These are phyloP conservation scores for Serrognathus titanus DNA, from an alignment of 2,888 invertebrate species.

Conservation along the genomic window DNA sequence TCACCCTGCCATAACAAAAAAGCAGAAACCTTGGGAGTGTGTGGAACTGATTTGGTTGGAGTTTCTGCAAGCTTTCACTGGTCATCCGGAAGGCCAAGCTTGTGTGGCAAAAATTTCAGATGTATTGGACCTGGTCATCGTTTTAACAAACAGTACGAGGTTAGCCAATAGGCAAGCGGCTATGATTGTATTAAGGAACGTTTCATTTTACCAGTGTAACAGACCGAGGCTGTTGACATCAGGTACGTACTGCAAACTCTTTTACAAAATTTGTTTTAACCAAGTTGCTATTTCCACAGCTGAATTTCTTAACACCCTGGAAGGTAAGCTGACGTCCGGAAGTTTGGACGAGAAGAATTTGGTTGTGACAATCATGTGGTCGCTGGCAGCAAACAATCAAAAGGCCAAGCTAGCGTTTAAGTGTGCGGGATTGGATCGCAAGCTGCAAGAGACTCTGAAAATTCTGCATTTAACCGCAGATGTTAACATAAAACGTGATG, in stretches of 20 bases:
- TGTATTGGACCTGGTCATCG: slow-evolving; percentile 43
- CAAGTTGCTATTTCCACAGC: slow-evolving; percentile 35
- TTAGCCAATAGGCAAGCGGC: slow-evolving; percentile 43
- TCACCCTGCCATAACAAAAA: slow-evolving; percentile 54
- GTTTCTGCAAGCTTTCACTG: slow-evolving; percentile 53
- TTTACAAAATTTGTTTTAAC: background rate
- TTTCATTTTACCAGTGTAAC: slow-evolving; percentile 55
- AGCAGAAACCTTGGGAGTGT: slow-evolving; percentile 53
- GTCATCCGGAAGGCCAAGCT: slow-evolving; percentile 55
- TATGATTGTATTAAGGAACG: slow-evolving; percentile 54
- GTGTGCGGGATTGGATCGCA: slow-evolving; percentile 49
- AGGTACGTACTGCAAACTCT: slow-evolving; percentile 39
- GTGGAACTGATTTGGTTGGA: slow-evolving; percentile 55
- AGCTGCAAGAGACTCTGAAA: slow-evolving; percentile 51
- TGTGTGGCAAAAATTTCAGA: slow-evolving; percentile 50
- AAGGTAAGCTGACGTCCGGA: slow-evolving; percentile 47
- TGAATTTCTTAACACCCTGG: slow-evolving; percentile 52
- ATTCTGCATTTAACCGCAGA: slow-evolving; percentile 43
- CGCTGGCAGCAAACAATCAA: slow-evolving; percentile 66
- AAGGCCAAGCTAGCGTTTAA: slow-evolving; percentile 60
- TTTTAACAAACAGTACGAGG: slow-evolving; percentile 34
- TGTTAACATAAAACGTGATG: slow-evolving; percentile 34
- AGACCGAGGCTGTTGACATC: slow-evolving; percentile 53
- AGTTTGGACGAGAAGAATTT: slow-evolving; percentile 49
- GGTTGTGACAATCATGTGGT: slow-evolving; percentile 60